Evolutionary conservation across 2,888 invertebrate genomes (phyloP), one percentile per base, ranked within the genome.

Genomic region (Sinelater perroti): DNA sequence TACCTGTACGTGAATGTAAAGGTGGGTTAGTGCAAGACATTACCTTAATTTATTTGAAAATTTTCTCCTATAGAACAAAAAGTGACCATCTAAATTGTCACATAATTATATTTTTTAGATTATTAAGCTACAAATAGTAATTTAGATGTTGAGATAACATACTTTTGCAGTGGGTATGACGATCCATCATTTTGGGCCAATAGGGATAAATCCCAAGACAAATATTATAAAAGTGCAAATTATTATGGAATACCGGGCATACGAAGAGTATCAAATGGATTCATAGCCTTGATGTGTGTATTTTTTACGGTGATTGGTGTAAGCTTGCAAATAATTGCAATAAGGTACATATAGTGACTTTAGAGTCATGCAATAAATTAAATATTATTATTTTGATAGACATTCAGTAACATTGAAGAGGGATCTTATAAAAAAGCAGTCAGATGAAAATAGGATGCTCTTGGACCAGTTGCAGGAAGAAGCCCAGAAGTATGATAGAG

Each of bases 191-290:
- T 81, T 56, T 81, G 79, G 74, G 65, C 69, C 26, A 75, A 81
- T 59, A 70, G 75, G 62, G 66, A 74, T 38, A 69, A 71, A 63
- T 71, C 65, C 2, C 46, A 67, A 58, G 69, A 78, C 61, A 54
- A 67, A 40, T 70, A 68, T 44, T 70, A 74, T 56, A 62, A 68
- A 55, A 78, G 80, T n/a, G 74, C 81, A 0, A 1, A 10, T 8
- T 88, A 87, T 68, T 89, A 89, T 74, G 88, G 88, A 0, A 78
- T 87, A 0, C 79, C 79, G 57, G 87, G 87, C 1, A 35, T 86
- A 0, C 82, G 80, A 51, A 85, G 81, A 66, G 64, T 87, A 4
- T 82, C 88, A 0, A 90, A 90, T 75, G 78, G 77, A 44, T 79
- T 80, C 51, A 82, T 91, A 17, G 85, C 87, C 1, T 62, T 82